Evolutionary conservation across 2,113 vertebrate species (phyloP).

Genomic region (Rhipidura dahli): DNA sequence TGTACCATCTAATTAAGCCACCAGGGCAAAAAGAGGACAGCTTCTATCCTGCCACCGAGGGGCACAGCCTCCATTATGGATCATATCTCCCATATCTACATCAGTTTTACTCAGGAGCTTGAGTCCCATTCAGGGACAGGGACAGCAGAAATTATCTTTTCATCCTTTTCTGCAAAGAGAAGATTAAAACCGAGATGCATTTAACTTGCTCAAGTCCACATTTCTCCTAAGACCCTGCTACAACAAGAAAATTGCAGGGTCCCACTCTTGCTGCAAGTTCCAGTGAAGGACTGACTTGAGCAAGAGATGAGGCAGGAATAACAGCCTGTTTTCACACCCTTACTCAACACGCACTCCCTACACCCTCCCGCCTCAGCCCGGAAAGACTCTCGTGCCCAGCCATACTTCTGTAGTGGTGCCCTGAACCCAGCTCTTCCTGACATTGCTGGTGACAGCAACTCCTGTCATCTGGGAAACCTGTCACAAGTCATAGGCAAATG

Average conservation of each 20-base stretch:
- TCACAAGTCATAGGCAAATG: background rate
- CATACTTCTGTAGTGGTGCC: background rate
- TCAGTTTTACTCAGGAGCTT: background rate
- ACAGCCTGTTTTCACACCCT: background rate
- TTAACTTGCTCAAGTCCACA: background rate
- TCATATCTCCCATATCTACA: background rate
- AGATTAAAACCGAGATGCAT: background rate
- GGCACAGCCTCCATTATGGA: background rate
- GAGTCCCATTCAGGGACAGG: background rate
- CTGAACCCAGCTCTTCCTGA: background rate
- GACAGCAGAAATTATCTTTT: background rate
- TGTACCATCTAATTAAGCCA: background rate
- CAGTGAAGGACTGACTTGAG: background rate
- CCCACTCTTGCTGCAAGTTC: background rate
- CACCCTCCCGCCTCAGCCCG: background rate
- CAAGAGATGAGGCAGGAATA: background rate
- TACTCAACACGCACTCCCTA: no score
- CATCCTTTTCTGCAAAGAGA: background rate
- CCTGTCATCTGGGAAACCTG: background rate
- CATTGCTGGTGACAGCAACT: background rate
- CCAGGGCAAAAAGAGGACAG: background rate
- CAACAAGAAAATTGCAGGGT: background rate
- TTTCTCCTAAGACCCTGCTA: background rate
- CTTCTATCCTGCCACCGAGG: background rate
- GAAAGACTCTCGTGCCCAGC: background rate